Evolutionary conservation across 2,888 invertebrate genomes (phyloP).

Genomic region (Anodontia alba): DNA sequence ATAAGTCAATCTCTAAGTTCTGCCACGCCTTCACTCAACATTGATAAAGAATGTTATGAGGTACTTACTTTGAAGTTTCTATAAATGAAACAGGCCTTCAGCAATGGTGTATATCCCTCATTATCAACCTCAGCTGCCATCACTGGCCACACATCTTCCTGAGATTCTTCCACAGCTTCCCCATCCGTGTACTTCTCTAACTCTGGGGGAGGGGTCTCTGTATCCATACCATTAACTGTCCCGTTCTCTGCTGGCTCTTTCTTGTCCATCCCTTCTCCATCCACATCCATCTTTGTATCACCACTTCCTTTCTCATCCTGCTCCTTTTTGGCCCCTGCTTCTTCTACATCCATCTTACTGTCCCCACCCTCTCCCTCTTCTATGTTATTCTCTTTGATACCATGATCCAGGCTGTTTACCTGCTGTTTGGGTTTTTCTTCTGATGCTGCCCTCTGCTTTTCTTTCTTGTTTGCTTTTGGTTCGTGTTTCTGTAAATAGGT

Average conservation of each 20-base stretch:
- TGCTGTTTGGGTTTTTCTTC: slow-evolving; percentile 1
- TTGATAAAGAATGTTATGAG: no score
- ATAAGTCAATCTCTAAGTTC: no score
- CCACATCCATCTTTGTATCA: slow-evolving; percentile 49
- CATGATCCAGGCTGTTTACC: slow-evolving; percentile 2
- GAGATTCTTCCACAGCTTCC: slow-evolving; percentile 33
- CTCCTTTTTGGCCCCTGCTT: slow-evolving; percentile 41
- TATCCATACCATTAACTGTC: slow-evolving; percentile 59
- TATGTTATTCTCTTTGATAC: neutral
- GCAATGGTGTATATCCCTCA: slow-evolving; percentile 82
- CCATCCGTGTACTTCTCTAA: slow-evolving; percentile 42
- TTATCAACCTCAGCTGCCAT: slow-evolving; percentile 81
- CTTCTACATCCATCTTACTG: slow-evolving; percentile 33
- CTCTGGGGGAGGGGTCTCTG: slow-evolving; percentile 38
- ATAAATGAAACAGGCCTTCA: slow-evolving; percentile 77
- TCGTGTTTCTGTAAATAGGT: slow-evolving; percentile 3
- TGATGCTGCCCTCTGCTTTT: neutral
- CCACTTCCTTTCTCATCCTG: slow-evolving; percentile 23
- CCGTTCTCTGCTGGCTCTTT: slow-evolving; percentile 20
- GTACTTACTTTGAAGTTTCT: slow-evolving; percentile 56
- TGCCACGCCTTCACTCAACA: no score
- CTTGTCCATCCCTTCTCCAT: neutral
- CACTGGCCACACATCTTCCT: slow-evolving; percentile 72
- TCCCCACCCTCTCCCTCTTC: slow-evolving; percentile 10
- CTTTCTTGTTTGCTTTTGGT: neutral